phyloP scores from a whole-genome alignment of 53 echinoderm and acorn worm genomes.

The Holothuria leucospilota region DNA sequence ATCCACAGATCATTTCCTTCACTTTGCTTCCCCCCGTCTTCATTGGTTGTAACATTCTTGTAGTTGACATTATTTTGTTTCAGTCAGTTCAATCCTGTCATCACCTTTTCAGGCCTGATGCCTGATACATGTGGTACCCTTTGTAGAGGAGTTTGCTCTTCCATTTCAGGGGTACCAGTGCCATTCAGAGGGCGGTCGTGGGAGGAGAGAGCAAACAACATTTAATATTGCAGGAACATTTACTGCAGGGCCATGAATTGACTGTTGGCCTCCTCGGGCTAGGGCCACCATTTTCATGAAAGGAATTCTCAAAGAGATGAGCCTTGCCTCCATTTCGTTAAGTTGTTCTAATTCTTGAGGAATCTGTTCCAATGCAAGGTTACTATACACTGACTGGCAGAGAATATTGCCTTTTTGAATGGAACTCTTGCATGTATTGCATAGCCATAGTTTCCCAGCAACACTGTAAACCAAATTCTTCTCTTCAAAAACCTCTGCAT shows the following conservation, averaged over 20 bases:
- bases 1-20: conserved; percentile 20
- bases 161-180: conserved; percentile 42
- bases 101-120: conserved; percentile 9
- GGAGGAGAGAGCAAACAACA: conserved; percentile 37
- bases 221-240: conserved; percentile 45
- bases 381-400: conserved; percentile 31
- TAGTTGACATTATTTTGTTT: conserved; percentile 33
- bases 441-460: conserved; percentile 30
- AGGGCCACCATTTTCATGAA: conserved; percentile 58
- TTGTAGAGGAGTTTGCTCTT: conserved; percentile 43
- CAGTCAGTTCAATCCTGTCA: neutral
- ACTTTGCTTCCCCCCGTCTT: conserved; percentile 32
- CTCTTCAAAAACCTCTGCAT: neutral
- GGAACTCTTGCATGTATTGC: conserved; percentile 30
- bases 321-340: conserved; percentile 21
- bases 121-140: conserved; percentile 19
- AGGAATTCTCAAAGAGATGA: conserved; percentile 45
- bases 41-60: conserved; percentile 21
- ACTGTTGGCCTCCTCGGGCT: conserved; percentile 39
- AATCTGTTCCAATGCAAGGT: conserved; percentile 15
- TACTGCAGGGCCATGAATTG: conserved; percentile 45
- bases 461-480: neutral
- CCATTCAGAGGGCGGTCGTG: conserved; percentile 35
- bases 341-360: conserved; percentile 36
- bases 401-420: conserved; percentile 17